phyloP scores from a whole-genome alignment of 2,888 invertebrate genomes.

The Stratiomys singularior region DNA sequence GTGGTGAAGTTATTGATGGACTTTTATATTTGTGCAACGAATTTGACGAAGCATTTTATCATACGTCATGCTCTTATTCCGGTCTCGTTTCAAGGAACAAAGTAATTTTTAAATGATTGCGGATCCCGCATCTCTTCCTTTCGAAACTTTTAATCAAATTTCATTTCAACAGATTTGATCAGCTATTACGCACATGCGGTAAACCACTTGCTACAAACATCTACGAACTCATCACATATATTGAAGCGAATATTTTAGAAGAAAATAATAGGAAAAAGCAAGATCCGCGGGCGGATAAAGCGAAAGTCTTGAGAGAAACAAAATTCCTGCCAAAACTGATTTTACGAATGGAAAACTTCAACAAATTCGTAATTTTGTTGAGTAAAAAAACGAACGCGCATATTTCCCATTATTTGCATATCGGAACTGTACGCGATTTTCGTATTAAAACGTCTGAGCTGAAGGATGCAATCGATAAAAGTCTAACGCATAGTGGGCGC shows the following conservation, averaged over 20 bases:
- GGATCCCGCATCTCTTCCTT: neutral
- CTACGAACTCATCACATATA: conserved; percentile 69
- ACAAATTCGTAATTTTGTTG: conserved; percentile 69
- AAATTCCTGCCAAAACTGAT: conserved; percentile 72
- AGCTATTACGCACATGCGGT: conserved; percentile 68
- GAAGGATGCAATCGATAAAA: conserved; percentile 68
- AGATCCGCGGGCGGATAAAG: conserved; percentile 65
- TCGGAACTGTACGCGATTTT: conserved; percentile 72
- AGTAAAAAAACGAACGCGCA: conserved; percentile 69
- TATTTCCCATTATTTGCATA: conserved; percentile 68
- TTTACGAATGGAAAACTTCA: conserved; percentile 72
- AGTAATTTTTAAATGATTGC: conserved; percentile 54
- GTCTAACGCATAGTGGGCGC: conserved; percentile 58
- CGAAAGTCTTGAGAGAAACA: conserved; percentile 70
- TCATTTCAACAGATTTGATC: conserved; percentile 65
- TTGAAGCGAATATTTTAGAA: conserved; percentile 67
- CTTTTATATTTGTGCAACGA: conserved; percentile 68
- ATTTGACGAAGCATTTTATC: conserved; percentile 71
- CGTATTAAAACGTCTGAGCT: conserved; percentile 68
- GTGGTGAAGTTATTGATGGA: conserved; percentile 69
- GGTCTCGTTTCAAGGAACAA: conserved; percentile 57
- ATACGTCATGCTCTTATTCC: conserved; percentile 64
- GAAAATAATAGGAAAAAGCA: conserved; percentile 58
- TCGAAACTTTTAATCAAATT: neutral
- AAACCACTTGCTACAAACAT: conserved; percentile 68